Evolutionary conservation across 2,113 vertebrate genomes (phyloP), one percentile per base, ranked within the genome.

Genomic region (Passerina amoena): DNA sequence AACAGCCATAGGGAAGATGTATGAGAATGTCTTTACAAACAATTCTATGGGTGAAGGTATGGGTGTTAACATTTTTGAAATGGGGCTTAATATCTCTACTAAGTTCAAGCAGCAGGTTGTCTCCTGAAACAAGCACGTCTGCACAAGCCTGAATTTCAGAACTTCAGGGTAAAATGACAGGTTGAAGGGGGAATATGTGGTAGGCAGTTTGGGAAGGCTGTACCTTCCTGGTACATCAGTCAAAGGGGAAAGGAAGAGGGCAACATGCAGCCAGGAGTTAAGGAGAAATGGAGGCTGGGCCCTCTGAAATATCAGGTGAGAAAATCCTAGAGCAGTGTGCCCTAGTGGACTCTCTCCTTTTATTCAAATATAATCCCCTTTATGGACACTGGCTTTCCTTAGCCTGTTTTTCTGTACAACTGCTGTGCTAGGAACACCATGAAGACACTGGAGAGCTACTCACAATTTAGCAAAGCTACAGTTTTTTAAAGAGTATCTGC

Each of bases 371-470:
- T 23, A 79, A 10, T 17, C 31, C 28, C 47, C 8, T 63, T 64
- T 18, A 64, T 3, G 19, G 37, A n/a, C 19, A 27, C 14, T 22
- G 8, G 5, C 24, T 64, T 64, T 53, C 28, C 44, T 42, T 28
- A 12, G 30, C 8, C 1, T 42, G 37, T 28, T 64, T 42, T 65
- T 35, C 48, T 2, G 1, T 22, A 42, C 30, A n/a, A 28, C 48
- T 27, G 11, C 51, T 45, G 0, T 3, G 2, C 17, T 44, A 38
- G 19, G 33, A 72, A 27, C 23, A 42, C 27, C 33, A 19, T 1
- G 1, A 73, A 66, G 15, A 28, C 18, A 38, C 23, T 31, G 13
- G 14, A 77, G 14, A 66, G 38, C 9, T 0, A 1, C 2, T 12
- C 64, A 33, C 1, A 14, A 6, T 9, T 63, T n/a, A 10, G 15